A percentile compares a stretch with the other conserved stretches of the same genome.
Conservation (phyloP, 2,888 invertebrate species). For the Amiota mariae region DNA sequence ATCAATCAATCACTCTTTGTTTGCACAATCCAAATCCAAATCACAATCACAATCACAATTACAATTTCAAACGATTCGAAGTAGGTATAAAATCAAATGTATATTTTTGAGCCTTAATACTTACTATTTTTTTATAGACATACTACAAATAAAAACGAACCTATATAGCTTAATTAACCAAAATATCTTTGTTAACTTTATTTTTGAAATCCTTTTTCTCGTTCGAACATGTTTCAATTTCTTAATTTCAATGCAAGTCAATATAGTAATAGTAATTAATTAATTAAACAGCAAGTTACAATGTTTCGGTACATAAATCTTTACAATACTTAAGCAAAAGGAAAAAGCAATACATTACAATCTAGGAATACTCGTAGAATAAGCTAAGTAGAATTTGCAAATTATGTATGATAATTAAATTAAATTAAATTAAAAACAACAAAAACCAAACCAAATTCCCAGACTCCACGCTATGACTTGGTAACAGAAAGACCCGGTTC, state of each 20-base stretch:
- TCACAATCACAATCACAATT: too few species aligned
- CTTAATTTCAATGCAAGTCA: conserved; percentile 41
- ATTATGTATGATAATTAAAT: neutral
- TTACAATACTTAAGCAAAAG: conserved; percentile 14
- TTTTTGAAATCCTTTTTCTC: too few species aligned
- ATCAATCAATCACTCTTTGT: too few species aligned
- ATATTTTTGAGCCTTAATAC: too few species aligned
- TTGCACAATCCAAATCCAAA: too few species aligned
- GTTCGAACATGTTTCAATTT: conserved; percentile 74
- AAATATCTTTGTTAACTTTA: too few species aligned
- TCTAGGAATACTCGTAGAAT: neutral
- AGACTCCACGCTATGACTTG: conserved; percentile 92
- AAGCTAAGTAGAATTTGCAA: neutral
- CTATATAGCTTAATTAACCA: too few species aligned
- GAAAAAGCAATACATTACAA: conserved; percentile 4
- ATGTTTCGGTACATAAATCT: neutral
- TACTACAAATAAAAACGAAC: too few species aligned
- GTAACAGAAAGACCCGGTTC: conserved; percentile 83
- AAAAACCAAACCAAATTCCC: conserved; percentile 74
- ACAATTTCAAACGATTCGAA: too few species aligned
- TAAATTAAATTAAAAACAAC: neutral
- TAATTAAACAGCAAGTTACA: conserved; percentile 39
- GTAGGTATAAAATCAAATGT: too few species aligned
- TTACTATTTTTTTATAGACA: too few species aligned
- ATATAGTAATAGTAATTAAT: too few species aligned